Conservation (phyloP, 2,888 invertebrate species). For the Yponomeuta plumbellus region DNA sequence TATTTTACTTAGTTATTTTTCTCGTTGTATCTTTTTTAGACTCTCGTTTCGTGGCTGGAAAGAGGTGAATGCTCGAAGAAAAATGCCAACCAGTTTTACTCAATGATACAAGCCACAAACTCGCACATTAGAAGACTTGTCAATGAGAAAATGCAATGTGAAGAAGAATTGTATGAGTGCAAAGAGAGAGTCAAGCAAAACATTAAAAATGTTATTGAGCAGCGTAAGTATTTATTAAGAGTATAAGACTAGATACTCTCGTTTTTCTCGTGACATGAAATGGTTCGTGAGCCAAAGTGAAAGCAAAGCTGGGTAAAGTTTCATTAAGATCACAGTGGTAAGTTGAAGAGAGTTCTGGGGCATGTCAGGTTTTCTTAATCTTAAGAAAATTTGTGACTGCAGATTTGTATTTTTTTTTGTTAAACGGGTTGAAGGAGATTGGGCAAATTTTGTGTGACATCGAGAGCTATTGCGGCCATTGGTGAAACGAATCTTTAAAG, state of each 20-base stretch:
- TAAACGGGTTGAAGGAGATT: too few species aligned
- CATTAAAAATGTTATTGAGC: slow-evolving; percentile 90
- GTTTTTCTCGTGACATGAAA: too few species aligned
- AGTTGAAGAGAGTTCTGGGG: neutral
- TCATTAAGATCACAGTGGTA: neutral
- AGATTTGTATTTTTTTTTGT: too few species aligned
- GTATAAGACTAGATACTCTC: neutral
- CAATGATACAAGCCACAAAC: slow-evolving; percentile 97
- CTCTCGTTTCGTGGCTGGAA: slow-evolving; percentile 93
- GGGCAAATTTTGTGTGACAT: too few species aligned
- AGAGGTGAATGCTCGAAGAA: slow-evolving; percentile 95
- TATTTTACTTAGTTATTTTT: neutral
- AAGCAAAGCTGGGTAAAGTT: too few species aligned
- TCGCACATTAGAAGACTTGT: slow-evolving; percentile 92
- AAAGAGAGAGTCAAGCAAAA: slow-evolving; percentile 89
- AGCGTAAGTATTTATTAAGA: slow-evolving; percentile 85
- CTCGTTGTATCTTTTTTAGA: slow-evolving; percentile 56
- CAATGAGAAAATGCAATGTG: slow-evolving; percentile 89
- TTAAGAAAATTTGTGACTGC: neutral
- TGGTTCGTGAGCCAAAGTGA: too few species aligned
- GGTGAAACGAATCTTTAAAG: too few species aligned
- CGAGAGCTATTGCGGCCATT: too few species aligned
- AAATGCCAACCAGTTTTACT: slow-evolving; percentile 94
- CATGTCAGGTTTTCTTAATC: neutral
- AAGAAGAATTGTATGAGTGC: slow-evolving; percentile 91